Percentiles rank a stretch among this genome's conserved stretches.
phyloP scores from a whole-genome alignment of 2,113 vertebrate species.

The Lamprotornis superbus region DNA sequence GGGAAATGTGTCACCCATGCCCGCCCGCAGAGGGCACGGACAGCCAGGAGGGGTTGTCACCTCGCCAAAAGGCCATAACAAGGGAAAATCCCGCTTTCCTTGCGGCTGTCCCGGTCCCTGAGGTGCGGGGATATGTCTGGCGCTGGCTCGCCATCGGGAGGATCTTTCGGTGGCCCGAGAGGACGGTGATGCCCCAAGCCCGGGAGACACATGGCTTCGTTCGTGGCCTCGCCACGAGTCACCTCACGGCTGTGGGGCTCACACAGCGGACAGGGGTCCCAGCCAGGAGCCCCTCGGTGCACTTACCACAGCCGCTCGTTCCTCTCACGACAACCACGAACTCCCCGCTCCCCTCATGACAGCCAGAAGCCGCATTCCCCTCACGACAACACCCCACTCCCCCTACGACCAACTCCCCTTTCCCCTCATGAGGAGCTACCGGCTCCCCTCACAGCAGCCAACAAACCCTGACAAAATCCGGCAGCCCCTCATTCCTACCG shows the following conservation, averaged over 20 bases:
- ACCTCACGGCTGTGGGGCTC: rapidly evolving
- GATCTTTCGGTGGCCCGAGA: rapidly evolving
- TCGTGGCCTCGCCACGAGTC: not conserved
- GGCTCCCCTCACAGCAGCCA: not conserved
- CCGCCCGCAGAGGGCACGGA: rapidly evolving
- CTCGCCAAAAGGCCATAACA: rapidly evolving
- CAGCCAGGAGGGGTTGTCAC: not conserved
- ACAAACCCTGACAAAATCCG: not conserved
- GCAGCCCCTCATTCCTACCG: not conserved
- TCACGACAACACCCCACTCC: not conserved
- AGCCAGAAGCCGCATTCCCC: not conserved
- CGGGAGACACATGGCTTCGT: rapidly evolving
- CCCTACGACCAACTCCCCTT: too few species aligned
- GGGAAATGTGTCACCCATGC: rapidly evolving
- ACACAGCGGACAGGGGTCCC: rapidly evolving
- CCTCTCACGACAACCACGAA: not conserved
- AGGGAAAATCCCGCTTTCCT: not conserved
- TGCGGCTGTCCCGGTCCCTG: not conserved
- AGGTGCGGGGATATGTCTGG: not conserved
- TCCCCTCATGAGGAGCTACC: too few species aligned
- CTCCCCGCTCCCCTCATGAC: not conserved
- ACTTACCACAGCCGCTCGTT: not conserved
- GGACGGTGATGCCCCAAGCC: not conserved
- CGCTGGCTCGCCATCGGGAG: too few species aligned
- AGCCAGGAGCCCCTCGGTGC: not conserved